These are phyloP conservation scores for Entomyzon cyanotis DNA, from an alignment of 2,113 vertebrate genomes.

Conservation along the genomic window DNA sequence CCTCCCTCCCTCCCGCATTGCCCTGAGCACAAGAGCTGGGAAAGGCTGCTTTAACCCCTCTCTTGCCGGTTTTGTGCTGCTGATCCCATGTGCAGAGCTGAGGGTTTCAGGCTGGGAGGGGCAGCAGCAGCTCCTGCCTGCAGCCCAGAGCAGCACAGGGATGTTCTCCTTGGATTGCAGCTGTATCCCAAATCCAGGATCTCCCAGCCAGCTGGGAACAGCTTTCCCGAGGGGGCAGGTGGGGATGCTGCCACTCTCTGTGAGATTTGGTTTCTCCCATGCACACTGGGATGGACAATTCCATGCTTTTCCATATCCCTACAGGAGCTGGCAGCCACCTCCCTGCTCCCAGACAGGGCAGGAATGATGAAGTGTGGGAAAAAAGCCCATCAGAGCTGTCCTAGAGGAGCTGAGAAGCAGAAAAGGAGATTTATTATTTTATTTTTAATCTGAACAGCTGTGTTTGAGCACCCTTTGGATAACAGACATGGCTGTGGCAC, in stretches of 20 bases:
- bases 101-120: not conserved
- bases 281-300: not conserved
- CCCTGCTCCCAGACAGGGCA: not conserved
- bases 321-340: fast-evolving
- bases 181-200: not conserved
- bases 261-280: fast-evolving
- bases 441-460: not conserved
- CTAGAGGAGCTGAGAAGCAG: not conserved
- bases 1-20: not conserved
- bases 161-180: not conserved
- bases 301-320: not conserved
- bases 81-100: not conserved
- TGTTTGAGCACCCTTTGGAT: not conserved
- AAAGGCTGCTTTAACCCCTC: not conserved
- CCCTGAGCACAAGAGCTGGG: not conserved
- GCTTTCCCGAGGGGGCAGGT: not conserved
- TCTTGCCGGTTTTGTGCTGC: not conserved
- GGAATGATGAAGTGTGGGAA: not conserved
- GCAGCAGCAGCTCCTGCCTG: not conserved
- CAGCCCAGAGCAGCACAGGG: not conserved
- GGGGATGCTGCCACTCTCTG: not conserved
- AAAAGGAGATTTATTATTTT: not conserved
- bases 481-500: fast-evolving
- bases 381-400: not conserved
- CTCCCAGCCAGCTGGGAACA: not conserved